Evolutionary conservation across 53 echinoderm and acorn worm species (phyloP).

Genomic region (Holothuria scabra): DNA sequence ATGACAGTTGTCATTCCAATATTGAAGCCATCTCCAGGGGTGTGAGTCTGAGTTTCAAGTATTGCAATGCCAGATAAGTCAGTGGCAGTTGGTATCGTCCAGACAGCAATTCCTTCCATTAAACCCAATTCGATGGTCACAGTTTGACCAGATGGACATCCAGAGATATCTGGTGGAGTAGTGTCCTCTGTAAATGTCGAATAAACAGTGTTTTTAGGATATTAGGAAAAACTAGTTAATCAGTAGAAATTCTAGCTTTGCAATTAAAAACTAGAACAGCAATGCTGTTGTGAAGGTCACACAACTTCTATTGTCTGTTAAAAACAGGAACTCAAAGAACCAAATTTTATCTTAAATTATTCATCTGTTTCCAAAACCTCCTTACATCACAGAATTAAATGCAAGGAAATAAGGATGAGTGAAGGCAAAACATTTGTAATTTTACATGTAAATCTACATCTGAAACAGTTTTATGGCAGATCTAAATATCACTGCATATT

Average conservation of each 20-base stretch:
- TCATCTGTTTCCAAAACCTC: too few relatives aligned
- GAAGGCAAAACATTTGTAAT: too few relatives aligned
- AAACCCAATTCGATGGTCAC: constrained; percentile 37
- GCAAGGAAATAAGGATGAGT: too few relatives aligned
- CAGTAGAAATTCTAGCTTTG: background rate
- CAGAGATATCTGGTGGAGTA: constrained; percentile 36
- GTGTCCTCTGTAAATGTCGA: constrained; percentile 29
- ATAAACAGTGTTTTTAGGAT: background rate
- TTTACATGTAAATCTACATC: too few relatives aligned
- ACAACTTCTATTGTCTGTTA: too few relatives aligned
- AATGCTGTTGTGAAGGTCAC: too few relatives aligned
- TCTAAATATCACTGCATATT: too few relatives aligned
- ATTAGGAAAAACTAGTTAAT: background rate
- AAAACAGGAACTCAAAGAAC: too few relatives aligned
- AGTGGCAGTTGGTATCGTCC: constrained; percentile 57
- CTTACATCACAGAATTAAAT: too few relatives aligned
- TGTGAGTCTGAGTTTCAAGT: constrained; percentile 50
- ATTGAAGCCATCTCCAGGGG: constrained; percentile 59
- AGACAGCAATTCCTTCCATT: constrained; percentile 35
- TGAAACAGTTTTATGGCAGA: too few relatives aligned
- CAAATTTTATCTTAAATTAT: too few relatives aligned
- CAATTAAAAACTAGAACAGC: too few relatives aligned
- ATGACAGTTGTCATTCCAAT: constrained; percentile 61
- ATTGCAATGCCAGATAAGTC: constrained; percentile 64
- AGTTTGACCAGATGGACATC: background rate